Conservation (phyloP, 2,888 invertebrate genomes). For the Nomada goodeniana region DNA sequence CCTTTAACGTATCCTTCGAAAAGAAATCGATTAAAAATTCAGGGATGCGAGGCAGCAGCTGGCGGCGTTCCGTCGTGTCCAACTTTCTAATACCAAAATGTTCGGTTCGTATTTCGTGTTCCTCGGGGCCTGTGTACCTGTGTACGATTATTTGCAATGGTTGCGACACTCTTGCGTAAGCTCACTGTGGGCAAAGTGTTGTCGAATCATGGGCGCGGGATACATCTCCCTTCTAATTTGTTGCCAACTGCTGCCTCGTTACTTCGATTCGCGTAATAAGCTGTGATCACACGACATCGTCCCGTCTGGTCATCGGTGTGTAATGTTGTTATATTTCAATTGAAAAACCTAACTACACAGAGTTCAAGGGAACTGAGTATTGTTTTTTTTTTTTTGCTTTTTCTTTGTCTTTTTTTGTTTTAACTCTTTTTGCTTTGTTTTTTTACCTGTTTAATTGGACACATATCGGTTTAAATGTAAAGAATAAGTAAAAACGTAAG, state of each 20-base stretch:
- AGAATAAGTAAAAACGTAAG: slow-evolving; percentile 68
- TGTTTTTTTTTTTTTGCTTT: slow-evolving; percentile 12
- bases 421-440: background rate
- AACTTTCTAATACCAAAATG: background rate
- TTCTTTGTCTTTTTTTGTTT: background rate
- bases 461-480: slow-evolving; percentile 72
- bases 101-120: background rate
- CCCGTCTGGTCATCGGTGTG: slow-evolving; percentile 36
- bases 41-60: slow-evolving; percentile 66
- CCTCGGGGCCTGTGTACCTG: background rate
- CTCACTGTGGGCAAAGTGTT: background rate
- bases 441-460: slow-evolving; percentile 70
- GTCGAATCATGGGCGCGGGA: background rate
- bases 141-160: background rate
- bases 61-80: slow-evolving; percentile 7
- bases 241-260: slow-evolving; percentile 59
- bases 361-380: slow-evolving; percentile 76
- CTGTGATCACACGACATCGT: slow-evolving; percentile 25
- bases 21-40: slow-evolving; percentile 64
- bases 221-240: background rate
- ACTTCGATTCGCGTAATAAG: slow-evolving; percentile 28
- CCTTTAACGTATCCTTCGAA: slow-evolving; percentile 71
- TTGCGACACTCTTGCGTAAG: background rate
- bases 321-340: slow-evolving; percentile 56
- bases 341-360: slow-evolving; percentile 80